Evolutionary conservation across 92 coral and sea anemone species (phyloP).

Genomic region (Galaxea fascicularis): DNA sequence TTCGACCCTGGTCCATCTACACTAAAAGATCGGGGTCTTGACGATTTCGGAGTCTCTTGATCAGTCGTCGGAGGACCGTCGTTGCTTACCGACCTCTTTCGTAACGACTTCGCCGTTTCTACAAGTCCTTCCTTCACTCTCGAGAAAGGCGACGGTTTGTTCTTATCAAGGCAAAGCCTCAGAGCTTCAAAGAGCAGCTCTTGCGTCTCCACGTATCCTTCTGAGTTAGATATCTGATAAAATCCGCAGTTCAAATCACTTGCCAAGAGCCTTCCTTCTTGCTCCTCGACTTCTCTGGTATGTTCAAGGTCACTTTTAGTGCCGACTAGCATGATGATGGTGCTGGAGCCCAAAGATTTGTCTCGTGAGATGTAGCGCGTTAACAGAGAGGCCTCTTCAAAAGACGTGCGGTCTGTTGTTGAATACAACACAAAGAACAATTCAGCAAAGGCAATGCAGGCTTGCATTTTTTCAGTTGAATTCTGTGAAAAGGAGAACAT

Average conservation of each 20-base stretch:
- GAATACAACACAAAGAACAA: conserved; percentile 94
- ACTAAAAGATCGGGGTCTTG: conserved; percentile 32
- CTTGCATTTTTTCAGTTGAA: conserved; percentile 87
- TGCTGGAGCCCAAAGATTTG: conserved; percentile 58
- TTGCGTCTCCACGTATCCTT: conserved; percentile 80
- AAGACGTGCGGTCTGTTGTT: conserved; percentile 91
- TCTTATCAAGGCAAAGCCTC: conserved; percentile 66
- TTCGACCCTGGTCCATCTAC: conserved; percentile 19
- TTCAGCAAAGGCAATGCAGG: conserved; percentile 86
- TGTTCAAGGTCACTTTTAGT: conserved; percentile 87
- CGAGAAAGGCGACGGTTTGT: conserved; percentile 67
- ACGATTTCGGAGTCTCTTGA: conserved; percentile 15
- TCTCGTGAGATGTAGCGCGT: conserved; percentile 85
- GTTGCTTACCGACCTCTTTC: conserved; percentile 59
- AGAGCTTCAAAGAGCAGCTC: conserved; percentile 76
- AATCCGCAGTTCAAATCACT: conserved; percentile 86
- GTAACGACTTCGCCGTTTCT: conserved; percentile 78
- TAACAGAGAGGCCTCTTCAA: conserved; percentile 85
- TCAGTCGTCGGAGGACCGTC: conserved; percentile 18
- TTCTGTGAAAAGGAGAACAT: conserved; percentile 58
- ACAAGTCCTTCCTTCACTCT: conserved; percentile 83
- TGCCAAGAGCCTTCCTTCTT: conserved; percentile 85
- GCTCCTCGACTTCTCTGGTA: conserved; percentile 79
- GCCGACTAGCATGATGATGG: conserved; percentile 80
- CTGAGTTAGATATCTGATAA: conserved; percentile 83